Conservation (phyloP, 2,113 vertebrate genomes). For the Strigops habroptila region DNA sequence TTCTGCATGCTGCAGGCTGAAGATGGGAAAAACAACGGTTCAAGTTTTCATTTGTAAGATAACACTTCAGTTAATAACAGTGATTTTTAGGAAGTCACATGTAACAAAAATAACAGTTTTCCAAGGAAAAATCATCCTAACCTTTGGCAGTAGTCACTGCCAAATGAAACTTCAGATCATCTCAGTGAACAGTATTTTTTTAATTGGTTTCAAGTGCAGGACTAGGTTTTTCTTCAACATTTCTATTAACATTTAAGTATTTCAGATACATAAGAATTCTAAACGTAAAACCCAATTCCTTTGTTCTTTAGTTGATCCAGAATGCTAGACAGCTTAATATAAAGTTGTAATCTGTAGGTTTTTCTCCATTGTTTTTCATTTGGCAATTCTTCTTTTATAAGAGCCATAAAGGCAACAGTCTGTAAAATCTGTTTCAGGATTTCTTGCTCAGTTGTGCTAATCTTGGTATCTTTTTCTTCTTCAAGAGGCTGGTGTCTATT, state of each 20-base stretch:
- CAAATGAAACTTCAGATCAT: not conserved
- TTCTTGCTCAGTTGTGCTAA: conserved; percentile 50
- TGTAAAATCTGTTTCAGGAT: conserved; percentile 62
- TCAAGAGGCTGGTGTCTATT: conserved; percentile 21
- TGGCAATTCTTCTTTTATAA: conserved; percentile 37
- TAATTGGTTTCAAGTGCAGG: not conserved
- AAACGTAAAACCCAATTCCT: not conserved
- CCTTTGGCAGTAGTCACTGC: not conserved
- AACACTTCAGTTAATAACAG: not conserved
- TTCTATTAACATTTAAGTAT: not conserved
- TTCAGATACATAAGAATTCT: not conserved
- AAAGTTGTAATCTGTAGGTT: not conserved
- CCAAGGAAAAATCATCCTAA: not conserved
- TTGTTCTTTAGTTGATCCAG: not conserved
- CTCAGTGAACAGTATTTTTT: not conserved
- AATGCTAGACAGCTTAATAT: not conserved
- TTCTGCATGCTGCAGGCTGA: not conserved
- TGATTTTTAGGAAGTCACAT: not conserved
- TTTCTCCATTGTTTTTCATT: conserved; percentile 39
- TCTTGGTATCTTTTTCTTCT: conserved; percentile 42
- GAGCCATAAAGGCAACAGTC: conserved; percentile 16
- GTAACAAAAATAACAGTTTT: not conserved
- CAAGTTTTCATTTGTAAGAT: not conserved
- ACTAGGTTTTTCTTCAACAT: not conserved
- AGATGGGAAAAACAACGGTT: not conserved